Evolutionary conservation across 1,140 invertebrate species (phyloP).

Genomic region (Sinella curviseta): DNA sequence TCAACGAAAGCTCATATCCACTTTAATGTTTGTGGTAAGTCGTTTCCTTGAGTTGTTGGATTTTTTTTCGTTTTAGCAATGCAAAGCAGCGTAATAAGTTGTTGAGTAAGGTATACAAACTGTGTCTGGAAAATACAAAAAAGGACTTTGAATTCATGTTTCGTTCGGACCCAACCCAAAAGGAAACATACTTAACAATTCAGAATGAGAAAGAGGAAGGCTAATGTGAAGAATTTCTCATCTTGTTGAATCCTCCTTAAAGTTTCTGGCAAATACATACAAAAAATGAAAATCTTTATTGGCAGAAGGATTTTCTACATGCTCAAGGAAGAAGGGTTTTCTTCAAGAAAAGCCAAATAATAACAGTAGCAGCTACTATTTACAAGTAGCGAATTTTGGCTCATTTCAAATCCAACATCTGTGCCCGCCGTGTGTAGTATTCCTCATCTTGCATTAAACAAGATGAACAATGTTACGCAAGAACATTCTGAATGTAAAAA

Average conservation of each 20-base stretch:
- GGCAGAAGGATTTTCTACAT: background rate
- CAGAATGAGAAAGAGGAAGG: background rate
- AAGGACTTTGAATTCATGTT: background rate
- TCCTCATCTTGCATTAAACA: too few species aligned
- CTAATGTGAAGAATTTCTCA: background rate
- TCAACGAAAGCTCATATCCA: background rate
- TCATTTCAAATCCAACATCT: conserved; percentile 42
- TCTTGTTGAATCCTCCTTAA: background rate
- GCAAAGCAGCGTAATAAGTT: background rate
- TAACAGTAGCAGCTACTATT: background rate
- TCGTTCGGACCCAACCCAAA: too few species aligned
- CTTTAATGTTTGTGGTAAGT: background rate
- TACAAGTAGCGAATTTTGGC: conserved; percentile 7
- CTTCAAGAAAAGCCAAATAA: background rate
- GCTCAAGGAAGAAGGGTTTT: too few species aligned
- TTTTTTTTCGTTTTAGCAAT: background rate
- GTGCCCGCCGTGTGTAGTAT: too few species aligned
- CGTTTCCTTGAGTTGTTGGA: background rate
- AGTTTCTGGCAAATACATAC: background rate
- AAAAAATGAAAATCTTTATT: conserved; percentile 1
- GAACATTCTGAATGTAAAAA: too few species aligned
- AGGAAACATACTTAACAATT: too few species aligned
- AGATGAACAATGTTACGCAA: too few species aligned
- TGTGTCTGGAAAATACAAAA: too few species aligned
- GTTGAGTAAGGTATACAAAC: background rate